phyloP scores from a whole-genome alignment of 2,888 invertebrate genomes.

The Drosophila mimica region DNA sequence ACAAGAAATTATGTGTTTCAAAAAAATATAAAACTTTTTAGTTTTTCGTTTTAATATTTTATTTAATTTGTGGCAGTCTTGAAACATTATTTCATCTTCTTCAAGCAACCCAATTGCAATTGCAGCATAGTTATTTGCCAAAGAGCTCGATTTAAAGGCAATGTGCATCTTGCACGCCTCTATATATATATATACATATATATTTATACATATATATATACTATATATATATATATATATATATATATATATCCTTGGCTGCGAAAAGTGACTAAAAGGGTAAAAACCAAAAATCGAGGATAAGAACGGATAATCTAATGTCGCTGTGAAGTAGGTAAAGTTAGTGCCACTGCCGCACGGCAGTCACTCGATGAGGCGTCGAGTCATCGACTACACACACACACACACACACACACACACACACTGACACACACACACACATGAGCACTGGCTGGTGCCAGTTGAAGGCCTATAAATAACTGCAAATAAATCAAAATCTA shows the following conservation, averaged over 20 bases:
- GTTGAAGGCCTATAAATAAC: constrained; percentile 83
- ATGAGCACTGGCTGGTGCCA: constrained; percentile 41
- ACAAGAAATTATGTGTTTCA: neutral
- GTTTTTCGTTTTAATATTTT: neutral
- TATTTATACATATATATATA: neutral
- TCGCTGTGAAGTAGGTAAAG: constrained; percentile 72
- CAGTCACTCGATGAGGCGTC: constrained; percentile 61
- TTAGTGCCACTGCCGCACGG: constrained; percentile 37
- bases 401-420: constrained; percentile 24
- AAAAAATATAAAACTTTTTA: too few relatives aligned
- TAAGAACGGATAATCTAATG: constrained; percentile 84
- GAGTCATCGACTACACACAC: constrained; percentile 55
- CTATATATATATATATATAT: neutral
- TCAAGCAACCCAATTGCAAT: too few relatives aligned
- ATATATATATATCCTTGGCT: constrained; percentile 34
- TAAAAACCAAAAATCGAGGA: constrained; percentile 84
- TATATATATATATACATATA: constrained; percentile 14
- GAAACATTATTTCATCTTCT: too few relatives aligned
- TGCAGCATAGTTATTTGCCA: neutral
- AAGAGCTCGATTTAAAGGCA: constrained; percentile 27
- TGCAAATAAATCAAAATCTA: constrained; percentile 85
- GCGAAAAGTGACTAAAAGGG: constrained; percentile 73
- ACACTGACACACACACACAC: constrained; percentile 1
- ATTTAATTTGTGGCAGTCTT: neutral
- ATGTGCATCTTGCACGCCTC: constrained; percentile 46